These are phyloP conservation scores for Hippopotamus amphibius DNA, from an alignment of 2,113 vertebrate genomes.

Conservation along the genomic window DNA sequence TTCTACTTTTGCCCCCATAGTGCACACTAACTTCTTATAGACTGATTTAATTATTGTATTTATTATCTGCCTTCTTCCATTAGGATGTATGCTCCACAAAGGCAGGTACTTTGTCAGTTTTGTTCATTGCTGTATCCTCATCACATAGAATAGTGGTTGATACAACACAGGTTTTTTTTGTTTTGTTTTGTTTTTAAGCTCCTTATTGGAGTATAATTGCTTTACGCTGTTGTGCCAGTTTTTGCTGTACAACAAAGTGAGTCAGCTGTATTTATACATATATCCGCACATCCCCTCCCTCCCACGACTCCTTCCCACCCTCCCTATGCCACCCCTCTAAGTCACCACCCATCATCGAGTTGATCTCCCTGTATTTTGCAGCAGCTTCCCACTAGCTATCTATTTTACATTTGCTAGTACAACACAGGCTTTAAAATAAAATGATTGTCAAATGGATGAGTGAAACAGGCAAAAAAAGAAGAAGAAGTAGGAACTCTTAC, in stretches of 20 bases:
- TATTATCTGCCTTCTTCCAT: neutral
- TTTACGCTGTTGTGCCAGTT: no score
- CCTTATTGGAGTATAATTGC: no score
- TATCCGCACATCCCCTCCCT: no score
- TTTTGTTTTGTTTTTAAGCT: no score
- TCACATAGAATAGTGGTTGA: neutral
- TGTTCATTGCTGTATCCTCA: neutral
- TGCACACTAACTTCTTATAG: neutral
- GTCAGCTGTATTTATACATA: no score
- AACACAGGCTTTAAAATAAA: neutral
- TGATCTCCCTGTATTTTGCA: no score
- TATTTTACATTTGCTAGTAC: no score
- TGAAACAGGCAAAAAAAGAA: neutral
- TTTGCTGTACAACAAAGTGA: no score
- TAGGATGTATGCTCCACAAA: neutral
- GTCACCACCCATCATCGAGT: no score
- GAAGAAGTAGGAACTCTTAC: neutral
- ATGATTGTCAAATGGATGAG: neutral
- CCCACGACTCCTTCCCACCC: no score
- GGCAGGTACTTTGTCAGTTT: neutral
- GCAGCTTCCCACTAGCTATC: no score
- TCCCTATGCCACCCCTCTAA: no score
- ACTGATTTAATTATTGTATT: neutral
- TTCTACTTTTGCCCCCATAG: neutral
- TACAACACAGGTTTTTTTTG: neutral